Evolutionary conservation across 2,888 invertebrate species (phyloP).

Genomic region (Ischnus inquisitorius): DNA sequence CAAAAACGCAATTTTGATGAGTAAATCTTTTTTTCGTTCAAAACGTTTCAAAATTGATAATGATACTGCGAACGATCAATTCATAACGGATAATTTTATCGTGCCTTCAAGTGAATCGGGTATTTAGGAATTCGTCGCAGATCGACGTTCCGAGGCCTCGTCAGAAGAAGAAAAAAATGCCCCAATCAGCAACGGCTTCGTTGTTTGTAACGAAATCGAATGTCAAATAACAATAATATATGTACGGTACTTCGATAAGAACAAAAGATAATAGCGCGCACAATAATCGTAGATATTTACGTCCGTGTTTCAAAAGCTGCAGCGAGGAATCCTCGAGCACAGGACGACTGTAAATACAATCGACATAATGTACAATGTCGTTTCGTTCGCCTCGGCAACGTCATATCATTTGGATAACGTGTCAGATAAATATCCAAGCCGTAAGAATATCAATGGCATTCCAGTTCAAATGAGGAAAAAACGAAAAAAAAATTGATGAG

Average conservation of each 20-base stretch:
- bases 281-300: conserved; percentile 30
- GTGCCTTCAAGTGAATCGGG: conserved; percentile 46
- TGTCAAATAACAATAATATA: conserved; percentile 15
- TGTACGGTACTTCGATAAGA: conserved; percentile 27
- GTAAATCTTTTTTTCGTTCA: conserved; percentile 11
- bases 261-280: conserved; percentile 28
- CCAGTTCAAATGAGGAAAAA: not conserved
- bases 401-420: conserved; percentile 31
- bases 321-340: not conserved
- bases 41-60: not conserved
- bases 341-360: conserved; percentile 11
- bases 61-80: conserved; percentile 15
- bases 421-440: conserved; percentile 21
- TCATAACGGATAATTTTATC: conserved; percentile 34
- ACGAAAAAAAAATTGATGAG: not conserved
- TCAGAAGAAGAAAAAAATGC: not conserved
- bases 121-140: not conserved
- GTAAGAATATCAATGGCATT: conserved; percentile 39
- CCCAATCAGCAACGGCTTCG: not conserved
- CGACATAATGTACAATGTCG: conserved; percentile 3
- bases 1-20: conserved; percentile 1
- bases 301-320: conserved; percentile 6
- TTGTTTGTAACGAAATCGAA: conserved; percentile 2
- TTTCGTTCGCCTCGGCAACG: not conserved
- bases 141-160: conserved; percentile 7